These are phyloP conservation scores for Aplodontia rufa DNA, from an alignment of 2,113 vertebrate genomes.

Conservation along the genomic window DNA sequence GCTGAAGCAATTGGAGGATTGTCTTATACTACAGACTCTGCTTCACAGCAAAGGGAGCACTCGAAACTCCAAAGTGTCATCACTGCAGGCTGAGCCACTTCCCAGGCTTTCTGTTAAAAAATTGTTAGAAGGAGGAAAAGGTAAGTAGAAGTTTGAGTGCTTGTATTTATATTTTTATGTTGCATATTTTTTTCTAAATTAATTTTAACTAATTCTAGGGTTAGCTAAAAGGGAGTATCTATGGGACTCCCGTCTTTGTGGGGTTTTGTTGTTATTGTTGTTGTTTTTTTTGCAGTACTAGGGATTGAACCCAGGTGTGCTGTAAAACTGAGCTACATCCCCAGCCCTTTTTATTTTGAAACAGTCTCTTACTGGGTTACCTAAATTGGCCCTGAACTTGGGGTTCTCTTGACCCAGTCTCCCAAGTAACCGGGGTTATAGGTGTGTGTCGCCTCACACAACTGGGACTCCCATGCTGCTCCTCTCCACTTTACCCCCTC, in stretches of 20 bases:
- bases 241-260: background rate
- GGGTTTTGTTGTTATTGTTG: no score
- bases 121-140: conserved; percentile 94
- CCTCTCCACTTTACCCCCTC: no score
- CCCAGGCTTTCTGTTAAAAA: conserved; percentile 91
- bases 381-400: no score
- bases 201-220: background rate
- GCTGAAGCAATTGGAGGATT: conserved; percentile 94
- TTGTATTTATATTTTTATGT: background rate
- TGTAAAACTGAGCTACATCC: no score
- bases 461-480: background rate
- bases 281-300: no score
- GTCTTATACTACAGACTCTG: conserved; percentile 94
- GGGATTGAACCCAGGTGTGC: no score
- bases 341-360: no score
- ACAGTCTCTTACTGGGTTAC: no score
- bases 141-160: conserved; percentile 76
- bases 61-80: conserved; percentile 78
- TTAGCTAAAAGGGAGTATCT: background rate
- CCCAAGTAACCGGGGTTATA: no score
- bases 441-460: no score
- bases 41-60: conserved; percentile 83
- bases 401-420: no score
- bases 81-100: conserved; percentile 84
- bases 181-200: background rate